A percentile compares a stretch with the other conserved stretches of the same genome.
phyloP scores from a whole-genome alignment of 2,888 invertebrate species.

The Odontomyia ornata region DNA sequence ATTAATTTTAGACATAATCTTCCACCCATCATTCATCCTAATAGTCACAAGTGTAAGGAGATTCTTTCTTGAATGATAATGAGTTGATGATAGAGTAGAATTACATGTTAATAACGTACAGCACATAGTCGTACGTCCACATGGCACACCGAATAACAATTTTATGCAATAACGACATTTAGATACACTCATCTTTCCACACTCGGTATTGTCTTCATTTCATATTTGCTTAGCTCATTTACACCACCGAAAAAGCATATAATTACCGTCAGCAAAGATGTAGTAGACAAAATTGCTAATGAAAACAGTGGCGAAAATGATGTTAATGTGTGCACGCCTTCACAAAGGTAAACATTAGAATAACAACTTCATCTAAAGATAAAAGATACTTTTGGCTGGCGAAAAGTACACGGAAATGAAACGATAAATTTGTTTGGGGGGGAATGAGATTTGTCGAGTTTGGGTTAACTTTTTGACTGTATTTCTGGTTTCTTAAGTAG shows the following conservation, averaged over 20 bases:
- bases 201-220: background rate
- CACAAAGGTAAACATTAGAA: constrained; percentile 18
- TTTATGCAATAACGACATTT: constrained; percentile 24
- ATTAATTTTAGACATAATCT: too few species aligned
- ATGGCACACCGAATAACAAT: constrained; percentile 20
- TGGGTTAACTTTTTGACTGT: too few species aligned
- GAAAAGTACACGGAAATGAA: constrained; percentile 22
- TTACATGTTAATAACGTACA: constrained; percentile 16
- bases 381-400: constrained; percentile 9
- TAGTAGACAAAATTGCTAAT: background rate
- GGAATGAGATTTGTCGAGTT: background rate
- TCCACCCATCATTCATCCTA: too few species aligned
- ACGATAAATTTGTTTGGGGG: background rate
- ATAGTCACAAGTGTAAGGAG: too few species aligned
- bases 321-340: background rate
- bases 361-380: background rate
- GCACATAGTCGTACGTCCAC: background rate
- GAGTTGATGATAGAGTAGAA: background rate
- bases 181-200: background rate
- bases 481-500: too few species aligned
- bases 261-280: constrained; percentile 12
- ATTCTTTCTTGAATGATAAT: constrained; percentile 29
- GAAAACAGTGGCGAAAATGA: constrained; percentile 7
- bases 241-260: background rate
- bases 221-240: constrained; percentile 19